Evolutionary conservation across 2,113 vertebrate species (phyloP).

Genomic region (Gila orcuttii): DNA sequence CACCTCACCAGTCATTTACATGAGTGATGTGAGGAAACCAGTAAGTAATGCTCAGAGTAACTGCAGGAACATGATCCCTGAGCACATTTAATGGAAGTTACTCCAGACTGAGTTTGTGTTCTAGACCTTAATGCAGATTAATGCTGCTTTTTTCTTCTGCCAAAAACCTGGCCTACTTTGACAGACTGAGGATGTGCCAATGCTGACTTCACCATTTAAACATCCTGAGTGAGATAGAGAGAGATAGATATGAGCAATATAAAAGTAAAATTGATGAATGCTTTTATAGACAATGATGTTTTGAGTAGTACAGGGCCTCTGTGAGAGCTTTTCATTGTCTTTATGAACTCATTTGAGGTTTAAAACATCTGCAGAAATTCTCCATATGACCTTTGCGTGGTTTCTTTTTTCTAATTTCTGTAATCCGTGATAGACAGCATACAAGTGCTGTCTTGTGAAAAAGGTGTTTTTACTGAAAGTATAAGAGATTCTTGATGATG

Average conservation of each 20-base stretch:
- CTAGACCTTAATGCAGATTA: slow-evolving; percentile 21
- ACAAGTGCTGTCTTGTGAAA: slow-evolving; percentile 20
- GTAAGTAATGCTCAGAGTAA: background rate
- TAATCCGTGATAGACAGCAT: slow-evolving; percentile 11
- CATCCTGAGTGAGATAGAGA: slow-evolving; percentile 16
- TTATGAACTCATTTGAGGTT: background rate
- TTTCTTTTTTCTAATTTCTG: slow-evolving; percentile 16
- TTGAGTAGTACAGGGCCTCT: background rate
- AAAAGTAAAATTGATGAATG: slow-evolving; percentile 17
- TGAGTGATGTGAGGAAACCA: background rate
- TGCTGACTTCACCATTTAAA: slow-evolving; percentile 39
- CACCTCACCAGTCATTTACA: background rate
- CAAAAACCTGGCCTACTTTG: slow-evolving; percentile 39
- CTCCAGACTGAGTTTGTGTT: background rate
- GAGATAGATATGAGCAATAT: slow-evolving; percentile 6
- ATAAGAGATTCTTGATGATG: background rate
- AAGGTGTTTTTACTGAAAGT: slow-evolving; percentile 6
- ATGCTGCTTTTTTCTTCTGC: slow-evolving; percentile 45
- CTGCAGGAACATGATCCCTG: background rate
- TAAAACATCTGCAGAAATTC: background rate
- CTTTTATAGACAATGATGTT: slow-evolving; percentile 23
- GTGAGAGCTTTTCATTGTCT: background rate
- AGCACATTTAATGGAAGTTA: slow-evolving; percentile 3
- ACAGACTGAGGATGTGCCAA: slow-evolving; percentile 38
- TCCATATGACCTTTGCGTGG: too few species aligned